phyloP scores from a whole-genome alignment of 1,140 invertebrate genomes.

The Oryctes rhinoceros region DNA sequence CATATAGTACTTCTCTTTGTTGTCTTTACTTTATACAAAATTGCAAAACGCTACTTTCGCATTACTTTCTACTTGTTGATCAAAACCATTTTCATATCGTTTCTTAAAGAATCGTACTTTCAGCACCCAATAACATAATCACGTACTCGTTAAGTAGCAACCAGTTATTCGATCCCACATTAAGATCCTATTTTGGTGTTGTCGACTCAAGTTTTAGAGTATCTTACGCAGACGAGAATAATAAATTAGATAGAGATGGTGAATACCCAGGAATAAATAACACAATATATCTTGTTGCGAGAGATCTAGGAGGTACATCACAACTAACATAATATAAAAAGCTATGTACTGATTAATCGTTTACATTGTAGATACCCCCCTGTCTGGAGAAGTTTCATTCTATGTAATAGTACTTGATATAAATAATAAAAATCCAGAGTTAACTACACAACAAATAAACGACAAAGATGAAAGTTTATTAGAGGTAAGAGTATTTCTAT shows the following conservation, averaged over 20 bases:
- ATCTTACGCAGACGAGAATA: background rate
- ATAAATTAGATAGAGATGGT: conserved; percentile 36
- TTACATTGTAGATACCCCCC: background rate
- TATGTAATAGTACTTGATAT: conserved; percentile 6
- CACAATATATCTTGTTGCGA: background rate
- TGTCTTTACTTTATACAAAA: too few species aligned
- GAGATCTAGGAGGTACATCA: background rate
- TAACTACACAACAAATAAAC: background rate
- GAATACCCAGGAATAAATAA: background rate
- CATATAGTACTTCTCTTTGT: too few species aligned
- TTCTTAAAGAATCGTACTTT: background rate
- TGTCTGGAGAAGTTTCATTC: background rate
- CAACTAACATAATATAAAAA: background rate
- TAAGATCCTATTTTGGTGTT: conserved; percentile 2
- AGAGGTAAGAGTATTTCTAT: background rate
- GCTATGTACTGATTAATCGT: background rate
- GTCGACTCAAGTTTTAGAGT: background rate
- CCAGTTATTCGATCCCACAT: background rate
- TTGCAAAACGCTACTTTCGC: too few species aligned
- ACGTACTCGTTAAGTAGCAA: background rate
- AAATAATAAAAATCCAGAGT: conserved; percentile 13
- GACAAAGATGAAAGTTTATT: background rate
- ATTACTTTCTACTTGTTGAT: too few species aligned
- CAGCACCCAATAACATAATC: conserved; percentile 5
- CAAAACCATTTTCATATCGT: too few species aligned